Evolutionary conservation across 1,140 invertebrate species (phyloP).

Genomic region (Hypothenemus hampei): DNA sequence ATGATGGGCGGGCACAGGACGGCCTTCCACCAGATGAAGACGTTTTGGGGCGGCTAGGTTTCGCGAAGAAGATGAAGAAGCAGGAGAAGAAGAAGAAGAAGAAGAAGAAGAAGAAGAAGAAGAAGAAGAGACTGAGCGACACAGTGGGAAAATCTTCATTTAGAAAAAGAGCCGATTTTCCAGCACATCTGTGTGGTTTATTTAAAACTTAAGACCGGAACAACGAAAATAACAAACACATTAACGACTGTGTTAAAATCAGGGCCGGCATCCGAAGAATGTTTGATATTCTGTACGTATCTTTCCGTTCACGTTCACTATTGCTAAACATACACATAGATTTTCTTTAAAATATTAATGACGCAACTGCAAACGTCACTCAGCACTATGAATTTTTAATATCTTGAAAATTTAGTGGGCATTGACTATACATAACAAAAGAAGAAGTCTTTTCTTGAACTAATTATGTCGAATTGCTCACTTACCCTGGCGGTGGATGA

Average conservation of each 20-base stretch:
- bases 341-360: too few species aligned
- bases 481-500: conserved; percentile 23
- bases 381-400: too few species aligned
- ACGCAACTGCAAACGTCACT: too few species aligned
- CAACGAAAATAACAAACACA: conserved; percentile 26
- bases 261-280: conserved; percentile 12
- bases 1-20: conserved; percentile 11
- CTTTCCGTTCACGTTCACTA: too few species aligned
- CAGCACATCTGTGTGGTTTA: conserved; percentile 23
- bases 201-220: conserved; percentile 26
- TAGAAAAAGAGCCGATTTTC: conserved; percentile 9
- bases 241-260: conserved; percentile 23
- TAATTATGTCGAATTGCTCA: too few species aligned
- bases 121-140: neutral
- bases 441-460: too few species aligned
- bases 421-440: too few species aligned
- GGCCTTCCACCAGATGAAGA: conserved; percentile 6
- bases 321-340: too few species aligned
- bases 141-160: neutral
- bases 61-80: neutral
- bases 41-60: neutral
- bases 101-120: neutral
- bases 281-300: too few species aligned
- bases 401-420: too few species aligned
- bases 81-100: conserved; percentile 1